phyloP scores from a whole-genome alignment of 2,888 invertebrate species.

The Pyrgus malvae region DNA sequence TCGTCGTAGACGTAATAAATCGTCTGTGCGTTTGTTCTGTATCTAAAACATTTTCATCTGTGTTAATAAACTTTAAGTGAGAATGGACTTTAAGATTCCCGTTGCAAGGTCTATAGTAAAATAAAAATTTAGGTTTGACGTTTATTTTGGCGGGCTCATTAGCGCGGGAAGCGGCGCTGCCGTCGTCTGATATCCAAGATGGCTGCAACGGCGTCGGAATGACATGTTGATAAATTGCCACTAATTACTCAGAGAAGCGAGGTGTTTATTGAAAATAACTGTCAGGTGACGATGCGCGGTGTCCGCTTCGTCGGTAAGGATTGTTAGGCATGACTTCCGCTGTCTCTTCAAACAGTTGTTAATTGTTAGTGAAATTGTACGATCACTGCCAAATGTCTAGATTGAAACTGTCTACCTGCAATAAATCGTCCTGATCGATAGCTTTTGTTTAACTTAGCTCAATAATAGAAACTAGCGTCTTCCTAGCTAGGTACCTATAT shows the following conservation, averaged over 20 bases:
- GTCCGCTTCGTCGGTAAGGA: conserved; percentile 55
- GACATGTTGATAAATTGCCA: conserved; percentile 76
- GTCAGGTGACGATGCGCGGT: conserved; percentile 62
- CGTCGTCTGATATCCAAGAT: conserved; percentile 45
- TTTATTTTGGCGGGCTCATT: conserved; percentile 66
- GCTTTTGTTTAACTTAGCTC: background rate
- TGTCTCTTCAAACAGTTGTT: conserved; percentile 26
- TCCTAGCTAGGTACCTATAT: too few species aligned
- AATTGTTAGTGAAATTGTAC: conserved; percentile 23
- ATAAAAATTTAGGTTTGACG: conserved; percentile 43
- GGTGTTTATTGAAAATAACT: conserved; percentile 77
- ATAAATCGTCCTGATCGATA: background rate
- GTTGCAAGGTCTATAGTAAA: conserved; percentile 16
- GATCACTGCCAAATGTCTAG: conserved; percentile 12
- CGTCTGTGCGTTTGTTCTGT: conserved; percentile 40
- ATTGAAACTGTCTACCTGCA: background rate
- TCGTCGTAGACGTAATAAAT: conserved; percentile 45
- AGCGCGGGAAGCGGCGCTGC: conserved; percentile 46
- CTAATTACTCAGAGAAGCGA: conserved; percentile 72
- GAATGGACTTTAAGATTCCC: conserved; percentile 31
- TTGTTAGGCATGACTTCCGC: conserved; percentile 31
- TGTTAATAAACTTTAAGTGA: conserved; percentile 22
- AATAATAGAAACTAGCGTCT: too few species aligned
- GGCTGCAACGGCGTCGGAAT: conserved; percentile 50
- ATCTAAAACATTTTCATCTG: conserved; percentile 21